Base-by-base conservation (phyloP, 2,888 invertebrate genomes). In the Synanthedon vespiformis region DNA sequence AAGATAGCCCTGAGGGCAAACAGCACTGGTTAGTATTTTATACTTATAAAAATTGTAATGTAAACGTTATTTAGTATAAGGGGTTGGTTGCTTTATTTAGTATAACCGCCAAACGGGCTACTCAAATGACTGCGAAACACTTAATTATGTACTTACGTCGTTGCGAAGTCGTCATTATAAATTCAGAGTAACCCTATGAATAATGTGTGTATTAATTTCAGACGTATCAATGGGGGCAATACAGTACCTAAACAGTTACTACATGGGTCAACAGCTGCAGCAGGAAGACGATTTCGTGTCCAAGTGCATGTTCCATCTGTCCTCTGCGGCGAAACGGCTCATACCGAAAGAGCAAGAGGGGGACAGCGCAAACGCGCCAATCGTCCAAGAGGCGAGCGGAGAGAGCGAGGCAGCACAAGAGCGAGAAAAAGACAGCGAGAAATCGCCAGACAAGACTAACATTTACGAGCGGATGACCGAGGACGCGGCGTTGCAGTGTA, bases 201-300 rank as follows among this genome's bases (percentile, higher is more conserved):
- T 11, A 49, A 12, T 34, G 16, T 53, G n/a, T 51, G 10, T 27
- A 55, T 18, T 48, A 34, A n/a, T 65, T 65, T 1, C 64, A 80
- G 97, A 97, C 71, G 97, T 98, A 2, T 96, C 96, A 59, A 92
- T 97, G 92, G 94, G 96, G 3, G 97, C 97, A 1, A 97, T 97
- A 62, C 96, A 97, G 72, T 96, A 96, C 73, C 89, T 98, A 53
- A 98, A 97, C 76, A 93, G 94, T 68, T 97, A 96, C 78, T 98
- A 97, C 79, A 96, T 97, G 91, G 95, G 95, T 6, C 94, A 96
- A 56, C 95, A 95, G 69, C 76, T 97, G 48, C 94, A 96, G 61
- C 93, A 95, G 64, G 97, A 97, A 78, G 94, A 94, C 55, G 97
- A 97, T 70, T 98, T 98, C 75, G 94, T 98, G 1, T 92, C 95